Conservation (phyloP, 2,113 vertebrate genomes). For the Isurus oxyrinchus region DNA sequence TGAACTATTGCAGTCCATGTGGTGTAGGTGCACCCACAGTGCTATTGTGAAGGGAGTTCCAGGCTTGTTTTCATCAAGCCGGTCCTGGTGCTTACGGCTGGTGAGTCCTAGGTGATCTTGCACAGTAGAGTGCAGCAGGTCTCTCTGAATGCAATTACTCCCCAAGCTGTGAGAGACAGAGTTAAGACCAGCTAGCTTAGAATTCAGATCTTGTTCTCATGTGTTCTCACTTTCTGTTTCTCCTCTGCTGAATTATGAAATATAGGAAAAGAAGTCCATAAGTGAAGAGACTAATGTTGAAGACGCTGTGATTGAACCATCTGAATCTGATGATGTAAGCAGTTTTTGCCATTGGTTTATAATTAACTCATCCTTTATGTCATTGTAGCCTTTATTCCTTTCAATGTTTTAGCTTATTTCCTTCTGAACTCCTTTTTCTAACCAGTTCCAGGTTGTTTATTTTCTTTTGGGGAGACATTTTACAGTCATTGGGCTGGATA, state of each 20-base stretch:
- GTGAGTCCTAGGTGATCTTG: too few species aligned
- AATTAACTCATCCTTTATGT: not conserved
- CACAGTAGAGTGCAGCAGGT: too few species aligned
- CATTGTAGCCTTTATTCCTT: not conserved
- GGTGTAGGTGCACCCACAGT: too few species aligned
- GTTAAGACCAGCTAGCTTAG: too few species aligned
- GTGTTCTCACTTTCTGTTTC: not conserved
- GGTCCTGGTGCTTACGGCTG: too few species aligned
- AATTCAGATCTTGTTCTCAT: not conserved
- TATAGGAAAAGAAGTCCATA: not conserved
- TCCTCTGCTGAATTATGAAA: not conserved
- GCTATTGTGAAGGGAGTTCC: too few species aligned
- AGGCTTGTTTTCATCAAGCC: too few species aligned
- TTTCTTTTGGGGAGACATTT: not conserved
- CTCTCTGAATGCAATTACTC: too few species aligned
- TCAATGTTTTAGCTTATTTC: not conserved
- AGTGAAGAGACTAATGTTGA: not conserved
- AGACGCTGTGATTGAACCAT: not conserved
- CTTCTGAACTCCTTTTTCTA: not conserved
- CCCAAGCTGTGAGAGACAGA: too few species aligned
- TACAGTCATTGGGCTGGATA: not conserved
- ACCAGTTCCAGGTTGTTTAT: not conserved
- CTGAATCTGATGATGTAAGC: not conserved
- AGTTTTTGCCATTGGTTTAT: not conserved
- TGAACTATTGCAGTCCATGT: too few species aligned